These are phyloP conservation scores for Chlorospingus flavigularis DNA, from an alignment of 2,797 vertebrate species.

Conservation along the genomic window DNA sequence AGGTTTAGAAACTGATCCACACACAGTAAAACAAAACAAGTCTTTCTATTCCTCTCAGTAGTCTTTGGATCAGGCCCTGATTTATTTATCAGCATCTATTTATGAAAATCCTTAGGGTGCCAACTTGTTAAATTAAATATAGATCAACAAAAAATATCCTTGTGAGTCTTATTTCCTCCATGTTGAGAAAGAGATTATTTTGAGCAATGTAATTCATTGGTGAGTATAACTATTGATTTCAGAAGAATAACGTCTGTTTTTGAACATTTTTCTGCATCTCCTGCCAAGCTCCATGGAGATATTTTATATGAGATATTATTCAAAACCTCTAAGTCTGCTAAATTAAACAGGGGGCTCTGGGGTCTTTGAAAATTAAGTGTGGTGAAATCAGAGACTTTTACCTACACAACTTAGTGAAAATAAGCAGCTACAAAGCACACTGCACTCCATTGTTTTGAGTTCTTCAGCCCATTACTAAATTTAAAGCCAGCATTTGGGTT, in stretches of 20 bases:
- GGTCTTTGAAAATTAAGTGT: constrained; percentile 65
- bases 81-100: background rate
- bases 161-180: background rate
- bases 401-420: constrained; percentile 36
- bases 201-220: background rate
- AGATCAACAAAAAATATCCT: background rate
- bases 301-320: constrained; percentile 32
- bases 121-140: background rate
- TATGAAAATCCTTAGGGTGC: background rate
- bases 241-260: background rate
- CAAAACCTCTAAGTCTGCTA: constrained; percentile 56
- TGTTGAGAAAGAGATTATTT: background rate
- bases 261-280: constrained; percentile 12
- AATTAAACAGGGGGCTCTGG: constrained; percentile 45
- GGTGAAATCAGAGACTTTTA: constrained; percentile 50
- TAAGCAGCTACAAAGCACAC: constrained; percentile 53
- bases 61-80: background rate
- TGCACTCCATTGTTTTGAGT: constrained; percentile 58
- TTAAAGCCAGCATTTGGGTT: background rate
- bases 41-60: background rate
- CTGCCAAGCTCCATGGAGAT: constrained; percentile 24
- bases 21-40: background rate
- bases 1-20: background rate
- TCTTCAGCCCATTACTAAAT: constrained; percentile 17
- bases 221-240: constrained; percentile 14